Percentiles rank a stretch among this genome's conserved stretches.
Evolutionary conservation across 2,888 invertebrate species (phyloP).

Genomic region (Polymixis flavicincta): DNA sequence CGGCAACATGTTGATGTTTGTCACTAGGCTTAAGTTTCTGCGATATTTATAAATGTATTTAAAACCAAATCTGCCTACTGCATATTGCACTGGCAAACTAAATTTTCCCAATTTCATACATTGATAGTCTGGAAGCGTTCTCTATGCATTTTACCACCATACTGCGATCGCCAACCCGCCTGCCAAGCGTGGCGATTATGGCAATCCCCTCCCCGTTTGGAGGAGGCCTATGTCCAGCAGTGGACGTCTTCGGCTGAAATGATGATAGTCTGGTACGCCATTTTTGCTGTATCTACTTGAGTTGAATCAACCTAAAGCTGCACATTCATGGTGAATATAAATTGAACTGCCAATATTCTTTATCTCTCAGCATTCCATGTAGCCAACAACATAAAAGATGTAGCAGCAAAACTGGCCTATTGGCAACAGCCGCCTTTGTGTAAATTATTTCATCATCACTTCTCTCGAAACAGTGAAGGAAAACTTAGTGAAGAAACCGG

Average conservation of each 20-base stretch:
- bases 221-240: too few species aligned
- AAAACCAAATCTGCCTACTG: background rate
- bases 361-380: background rate
- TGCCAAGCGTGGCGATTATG: too few species aligned
- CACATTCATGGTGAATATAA: background rate
- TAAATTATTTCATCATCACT: too few species aligned
- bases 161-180: too few species aligned
- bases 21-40: background rate
- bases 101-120: background rate
- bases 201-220: too few species aligned
- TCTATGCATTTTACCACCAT: too few species aligned
- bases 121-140: too few species aligned
- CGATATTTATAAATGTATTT: background rate
- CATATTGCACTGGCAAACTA: background rate
- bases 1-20: constrained; percentile 28
- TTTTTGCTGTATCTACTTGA: background rate
- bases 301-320: background rate
- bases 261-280: background rate
- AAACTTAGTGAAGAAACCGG: too few species aligned
- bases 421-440: too few species aligned
- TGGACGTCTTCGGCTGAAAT: too few species aligned
- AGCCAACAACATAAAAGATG: background rate
- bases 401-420: background rate
- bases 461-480: too few species aligned
- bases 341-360: background rate